A percentile compares a stretch with the other conserved stretches of the same genome.
Evolutionary conservation across 2,113 vertebrate genomes (phyloP).

Genomic region (Columba janthina): DNA sequence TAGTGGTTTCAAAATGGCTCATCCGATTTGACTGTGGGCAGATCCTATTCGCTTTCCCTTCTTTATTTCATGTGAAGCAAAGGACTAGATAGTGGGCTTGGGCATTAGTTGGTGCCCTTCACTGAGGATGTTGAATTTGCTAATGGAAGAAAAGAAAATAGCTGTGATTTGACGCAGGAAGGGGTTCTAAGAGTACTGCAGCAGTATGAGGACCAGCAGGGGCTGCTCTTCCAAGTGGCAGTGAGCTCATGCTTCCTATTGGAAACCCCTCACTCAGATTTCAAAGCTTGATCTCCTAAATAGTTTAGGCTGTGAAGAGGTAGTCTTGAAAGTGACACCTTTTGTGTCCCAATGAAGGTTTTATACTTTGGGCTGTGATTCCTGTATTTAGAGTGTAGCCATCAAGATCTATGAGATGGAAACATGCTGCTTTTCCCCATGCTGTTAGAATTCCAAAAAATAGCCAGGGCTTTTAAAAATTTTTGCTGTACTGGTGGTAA

Average conservation of each 20-base stretch:
- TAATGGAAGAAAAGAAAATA: neutral
- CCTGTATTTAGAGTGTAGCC: neutral
- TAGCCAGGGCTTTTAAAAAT: neutral
- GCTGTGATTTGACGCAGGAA: fast-evolving
- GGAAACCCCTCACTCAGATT: neutral
- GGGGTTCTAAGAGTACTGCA: neutral
- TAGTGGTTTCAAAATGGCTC: neutral
- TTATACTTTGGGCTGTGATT: neutral
- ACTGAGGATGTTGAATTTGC: neutral
- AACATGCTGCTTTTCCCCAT: neutral
- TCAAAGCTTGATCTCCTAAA: neutral
- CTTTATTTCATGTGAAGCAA: neutral
- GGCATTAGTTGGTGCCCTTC: neutral
- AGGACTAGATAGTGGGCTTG: neutral
- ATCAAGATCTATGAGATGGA: neutral
- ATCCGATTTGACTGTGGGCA: neutral
- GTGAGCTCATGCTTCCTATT: neutral
- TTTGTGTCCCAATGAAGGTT: neutral
- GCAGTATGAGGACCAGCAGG: neutral
- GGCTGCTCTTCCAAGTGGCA: neutral
- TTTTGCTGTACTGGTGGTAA: neutral
- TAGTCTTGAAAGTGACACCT: neutral
- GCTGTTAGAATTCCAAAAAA: neutral
- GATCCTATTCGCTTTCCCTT: neutral
- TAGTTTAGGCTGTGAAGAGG: neutral